Conservation (phyloP, 2,888 invertebrate genomes). For the Stramonita haemastoma region DNA sequence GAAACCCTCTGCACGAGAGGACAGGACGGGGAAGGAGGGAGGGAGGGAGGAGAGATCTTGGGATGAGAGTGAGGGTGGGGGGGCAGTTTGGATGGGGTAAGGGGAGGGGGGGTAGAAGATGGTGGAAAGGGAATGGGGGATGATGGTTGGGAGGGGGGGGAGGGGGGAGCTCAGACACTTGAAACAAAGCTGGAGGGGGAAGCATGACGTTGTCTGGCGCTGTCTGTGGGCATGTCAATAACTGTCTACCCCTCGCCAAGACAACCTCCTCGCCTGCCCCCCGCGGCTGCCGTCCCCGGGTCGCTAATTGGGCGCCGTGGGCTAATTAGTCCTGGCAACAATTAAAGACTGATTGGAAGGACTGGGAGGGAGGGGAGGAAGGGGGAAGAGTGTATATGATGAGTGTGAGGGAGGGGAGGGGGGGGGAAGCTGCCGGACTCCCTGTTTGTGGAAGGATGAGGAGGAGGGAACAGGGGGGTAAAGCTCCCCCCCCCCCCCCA, state of each 20-base stretch:
- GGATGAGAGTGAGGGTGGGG: neutral
- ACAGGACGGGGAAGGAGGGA: no score
- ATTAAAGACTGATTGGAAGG: conserved; percentile 42
- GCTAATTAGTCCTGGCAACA: conserved; percentile 45
- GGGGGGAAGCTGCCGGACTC: neutral
- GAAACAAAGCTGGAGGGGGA: neutral
- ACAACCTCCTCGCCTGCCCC: neutral
- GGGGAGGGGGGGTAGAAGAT: neutral
- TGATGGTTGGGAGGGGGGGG: neutral
- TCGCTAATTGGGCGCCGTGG: conserved; percentile 40
- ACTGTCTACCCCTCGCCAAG: conserved; percentile 37
- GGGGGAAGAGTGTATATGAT: no score
- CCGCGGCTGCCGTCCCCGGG: neutral
- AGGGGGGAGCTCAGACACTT: neutral
- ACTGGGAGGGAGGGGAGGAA: neutral
- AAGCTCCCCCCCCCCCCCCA: no score
- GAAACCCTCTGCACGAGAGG: no score
- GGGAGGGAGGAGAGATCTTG: neutral
- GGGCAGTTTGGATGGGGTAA: neutral
- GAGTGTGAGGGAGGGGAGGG: neutral
- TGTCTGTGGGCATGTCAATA: conserved; percentile 40
- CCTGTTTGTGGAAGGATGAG: neutral
- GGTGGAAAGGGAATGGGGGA: neutral
- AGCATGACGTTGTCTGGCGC: conserved; percentile 25
- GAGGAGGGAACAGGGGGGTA: neutral